Evolutionary conservation across 2,888 invertebrate genomes (phyloP), one percentile per base, ranked within the genome.

Genomic region (Coelinius sp.): DNA sequence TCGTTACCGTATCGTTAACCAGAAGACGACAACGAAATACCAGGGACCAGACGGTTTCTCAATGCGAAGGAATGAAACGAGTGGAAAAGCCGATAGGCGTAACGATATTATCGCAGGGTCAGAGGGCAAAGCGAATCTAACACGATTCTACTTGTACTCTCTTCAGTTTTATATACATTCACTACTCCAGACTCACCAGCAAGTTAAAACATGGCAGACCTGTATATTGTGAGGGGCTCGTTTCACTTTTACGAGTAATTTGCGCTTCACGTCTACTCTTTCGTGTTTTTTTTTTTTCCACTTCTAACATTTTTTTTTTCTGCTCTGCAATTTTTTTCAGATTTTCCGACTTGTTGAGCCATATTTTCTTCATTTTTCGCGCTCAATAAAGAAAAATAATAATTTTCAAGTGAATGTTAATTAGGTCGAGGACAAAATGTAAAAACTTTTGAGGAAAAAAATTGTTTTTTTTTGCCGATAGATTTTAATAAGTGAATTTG

Each of bases 231-330:
- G 24, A 56, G 27, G 44, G 66, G 62, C 70, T 71, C 74, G 71
- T 75, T 74, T 75, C 73, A 76, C 75, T 74, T 74, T 77, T 76
- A 76, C 78, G 75, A 78, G 78, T 77, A 75, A 77, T 78, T 77
- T 78, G 73, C 75, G 67, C 75, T 63, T 44, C 68, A 25, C 49
- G 44, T 14, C 68, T 17, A 8, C 46, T 59, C 46, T 22, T 68
- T 49, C 44, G 35, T 35, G n/a, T 65, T 66, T 66, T 68, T 59
- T 70, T 46, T 52, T 70, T 69, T 63, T 41, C 10, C 41, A 17
- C 14, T 14, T 24, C 14, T 17, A 10, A 38, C 8, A 12, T 17
- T 46, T 68, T 17, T 17, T 68, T 56, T 56, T 49, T 56, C 24
- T 35, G 22, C 14, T 41, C 41, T n/a, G 10, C n/a, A 41, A 41